phyloP scores from a whole-genome alignment of 2,888 invertebrate species.

The Xylophagus ater region DNA sequence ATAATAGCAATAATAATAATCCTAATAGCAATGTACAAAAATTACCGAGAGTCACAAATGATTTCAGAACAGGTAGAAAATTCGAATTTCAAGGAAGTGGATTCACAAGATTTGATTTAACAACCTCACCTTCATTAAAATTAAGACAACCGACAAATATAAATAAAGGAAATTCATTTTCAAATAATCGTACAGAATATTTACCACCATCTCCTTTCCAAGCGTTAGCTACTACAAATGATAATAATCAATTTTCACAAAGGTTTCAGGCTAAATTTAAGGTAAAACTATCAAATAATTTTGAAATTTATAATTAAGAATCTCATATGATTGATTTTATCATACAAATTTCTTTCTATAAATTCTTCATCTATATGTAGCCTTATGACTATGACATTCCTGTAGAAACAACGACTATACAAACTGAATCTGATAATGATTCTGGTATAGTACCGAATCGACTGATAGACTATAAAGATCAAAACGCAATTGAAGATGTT shows the following conservation, averaged over 20 bases:
- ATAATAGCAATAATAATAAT: too few species aligned
- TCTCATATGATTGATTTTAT: too few species aligned
- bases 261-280: too few species aligned
- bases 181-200: neutral
- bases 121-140: neutral
- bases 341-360: too few species aligned
- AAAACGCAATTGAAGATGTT: slow-evolving; percentile 5
- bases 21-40: too few species aligned
- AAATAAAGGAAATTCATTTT: too few species aligned
- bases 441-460: slow-evolving; percentile 7
- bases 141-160: too few species aligned
- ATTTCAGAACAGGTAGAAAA: slow-evolving; percentile 8
- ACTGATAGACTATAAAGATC: slow-evolving; percentile 12
- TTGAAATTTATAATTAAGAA: too few species aligned
- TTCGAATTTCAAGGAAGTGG: slow-evolving; percentile 11
- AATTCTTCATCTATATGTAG: too few species aligned
- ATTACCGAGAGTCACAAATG: neutral
- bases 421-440: slow-evolving; percentile 2
- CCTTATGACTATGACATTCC: neutral
- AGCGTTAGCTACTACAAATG: neutral
- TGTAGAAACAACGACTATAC: slow-evolving; percentile 1
- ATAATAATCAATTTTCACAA: too few species aligned
- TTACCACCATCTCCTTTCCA: neutral
- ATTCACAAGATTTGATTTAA: slow-evolving; percentile 6
- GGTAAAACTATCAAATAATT: too few species aligned